Evolutionary conservation across 2,797 vertebrate genomes (phyloP), one percentile per base, ranked within the genome.

Genomic region (Rhinichthys osculus): DNA sequence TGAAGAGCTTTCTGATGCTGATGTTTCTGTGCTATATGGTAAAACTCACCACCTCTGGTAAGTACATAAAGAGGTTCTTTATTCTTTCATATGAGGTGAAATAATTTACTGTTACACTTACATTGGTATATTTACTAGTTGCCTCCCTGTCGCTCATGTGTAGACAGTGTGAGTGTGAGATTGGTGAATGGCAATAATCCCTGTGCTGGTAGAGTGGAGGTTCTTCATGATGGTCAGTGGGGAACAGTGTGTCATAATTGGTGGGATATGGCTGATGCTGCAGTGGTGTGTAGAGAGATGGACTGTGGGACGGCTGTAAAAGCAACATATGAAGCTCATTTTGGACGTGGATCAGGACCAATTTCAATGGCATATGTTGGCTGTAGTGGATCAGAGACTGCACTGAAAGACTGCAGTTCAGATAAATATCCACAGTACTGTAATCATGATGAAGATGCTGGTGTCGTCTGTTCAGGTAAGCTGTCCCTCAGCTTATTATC

Each of bases 391-490:
- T 9, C 95, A 94, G 78, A 78, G 85, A 21, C 78, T 11, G 9
- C 78, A 66, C 59, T 80, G 62, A 67, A 80, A 13, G 0, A 21
- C 17, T 80, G 78, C 4, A 0, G 23, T 88, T 92, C 86, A 86
- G 1, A 62, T 0, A 66, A 7, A 1, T 2, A 27, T 67, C 0
- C 2, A 33, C 2, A 1, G 6, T 0, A 1, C 69, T 93, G 91
- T 82, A 52, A 80, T 82, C 93, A 95, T 86, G 33, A 0, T 77
- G 87, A 94, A 86, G 93, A 94, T 64, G 94, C 94, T 33, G 89
- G 95, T 2, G 88, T 85, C n/a, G 5, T 74, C 9, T 89, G 88
- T 35, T 40, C 89, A 81, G 85, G 90, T 90, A 57, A 81, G 78
- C 21, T 79, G 0, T 2, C 5, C 2, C 19, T 71, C 38, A 7